These are phyloP conservation scores for Cristatella mucedo DNA, from an alignment of 2,888 invertebrate genomes.

Conservation along the genomic window DNA sequence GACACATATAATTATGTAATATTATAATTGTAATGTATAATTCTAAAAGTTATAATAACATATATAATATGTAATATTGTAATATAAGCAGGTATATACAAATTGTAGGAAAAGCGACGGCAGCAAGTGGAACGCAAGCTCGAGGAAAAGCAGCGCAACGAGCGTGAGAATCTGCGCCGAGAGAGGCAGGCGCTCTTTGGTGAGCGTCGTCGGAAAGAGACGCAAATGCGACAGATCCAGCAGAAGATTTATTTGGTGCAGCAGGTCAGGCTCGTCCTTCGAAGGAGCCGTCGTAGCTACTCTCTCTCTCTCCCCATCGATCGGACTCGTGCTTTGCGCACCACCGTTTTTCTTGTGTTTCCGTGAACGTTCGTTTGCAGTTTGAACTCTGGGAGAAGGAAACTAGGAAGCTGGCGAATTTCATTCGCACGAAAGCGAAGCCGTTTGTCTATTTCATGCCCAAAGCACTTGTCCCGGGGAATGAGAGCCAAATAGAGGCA, in stretches of 20 bases:
- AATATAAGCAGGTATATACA: too few species aligned
- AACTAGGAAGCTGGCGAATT: conserved; percentile 5
- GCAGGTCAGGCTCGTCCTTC: conserved; percentile 59
- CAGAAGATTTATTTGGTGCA: conserved; percentile 71
- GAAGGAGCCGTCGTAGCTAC: too few species aligned
- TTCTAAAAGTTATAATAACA: too few species aligned
- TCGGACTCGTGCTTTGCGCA: background rate
- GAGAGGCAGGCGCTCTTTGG: conserved; percentile 70
- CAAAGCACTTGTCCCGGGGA: conserved; percentile 3
- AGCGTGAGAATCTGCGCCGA: conserved; percentile 64
- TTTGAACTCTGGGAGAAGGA: conserved; percentile 7
- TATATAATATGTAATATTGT: too few species aligned
- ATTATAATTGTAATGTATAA: too few species aligned
- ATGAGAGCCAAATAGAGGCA: conserved; percentile 3
- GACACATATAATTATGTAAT: too few species aligned
- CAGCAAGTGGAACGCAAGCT: conserved; percentile 78
- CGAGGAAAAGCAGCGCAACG: conserved; percentile 72
- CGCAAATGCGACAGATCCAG: conserved; percentile 71
- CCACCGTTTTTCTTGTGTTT: too few species aligned
- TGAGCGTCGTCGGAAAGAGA: conserved; percentile 68
- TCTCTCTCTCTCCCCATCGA: too few species aligned
- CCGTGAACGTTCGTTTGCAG: too few species aligned
- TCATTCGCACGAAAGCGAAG: conserved; percentile 6
- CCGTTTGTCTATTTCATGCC: conserved; percentile 5
- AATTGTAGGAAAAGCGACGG: conserved; percentile 56